Evolutionary conservation across 2,113 vertebrate genomes (phyloP).

Genomic region (Galeopterus variegatus): DNA sequence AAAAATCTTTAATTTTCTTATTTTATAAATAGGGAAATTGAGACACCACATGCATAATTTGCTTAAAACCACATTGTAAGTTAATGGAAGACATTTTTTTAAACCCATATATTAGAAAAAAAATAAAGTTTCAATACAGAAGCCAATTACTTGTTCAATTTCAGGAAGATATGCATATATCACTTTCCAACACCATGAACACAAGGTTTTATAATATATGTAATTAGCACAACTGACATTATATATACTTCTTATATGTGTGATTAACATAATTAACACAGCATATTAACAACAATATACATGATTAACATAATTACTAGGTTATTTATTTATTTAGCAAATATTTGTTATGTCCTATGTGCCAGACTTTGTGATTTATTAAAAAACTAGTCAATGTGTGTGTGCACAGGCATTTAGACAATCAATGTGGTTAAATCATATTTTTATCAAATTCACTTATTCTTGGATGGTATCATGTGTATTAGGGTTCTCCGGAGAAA

Average conservation of each 20-base stretch:
- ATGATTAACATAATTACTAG: neutral
- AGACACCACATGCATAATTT: neutral
- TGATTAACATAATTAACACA: neutral
- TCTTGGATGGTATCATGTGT: neutral
- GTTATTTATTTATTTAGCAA: neutral
- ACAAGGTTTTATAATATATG: neutral
- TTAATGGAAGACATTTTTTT: neutral
- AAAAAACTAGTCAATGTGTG: neutral
- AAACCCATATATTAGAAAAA: neutral
- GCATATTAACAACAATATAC: neutral
- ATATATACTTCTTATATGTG: neutral
- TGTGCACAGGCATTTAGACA: neutral
- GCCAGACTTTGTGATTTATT: neutral
- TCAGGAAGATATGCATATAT: neutral
- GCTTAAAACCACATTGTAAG: neutral
- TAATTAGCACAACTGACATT: neutral
- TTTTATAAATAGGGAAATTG: neutral
- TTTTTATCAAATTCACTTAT: constrained; percentile 19
- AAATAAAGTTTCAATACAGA: neutral
- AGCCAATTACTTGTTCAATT: neutral
- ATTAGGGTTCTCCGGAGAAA: neutral
- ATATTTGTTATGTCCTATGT: neutral
- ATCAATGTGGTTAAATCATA: neutral
- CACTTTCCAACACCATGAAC: neutral
- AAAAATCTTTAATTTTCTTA: neutral